Percentiles rank a stretch among this genome's conserved stretches.
phyloP scores from a whole-genome alignment of 2,888 invertebrate species.

The Limnephilus lunatus region DNA sequence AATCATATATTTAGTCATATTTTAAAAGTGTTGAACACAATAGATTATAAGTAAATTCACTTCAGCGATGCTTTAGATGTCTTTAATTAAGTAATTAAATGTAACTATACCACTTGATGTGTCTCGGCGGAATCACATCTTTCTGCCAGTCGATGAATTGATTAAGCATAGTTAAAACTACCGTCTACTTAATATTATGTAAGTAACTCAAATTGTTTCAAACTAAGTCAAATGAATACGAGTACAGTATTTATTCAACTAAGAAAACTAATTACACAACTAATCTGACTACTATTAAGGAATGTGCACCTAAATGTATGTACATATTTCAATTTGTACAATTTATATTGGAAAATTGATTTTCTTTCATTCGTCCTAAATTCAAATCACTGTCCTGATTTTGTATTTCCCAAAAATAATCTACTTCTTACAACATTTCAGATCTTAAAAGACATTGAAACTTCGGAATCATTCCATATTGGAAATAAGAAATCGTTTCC shows the following conservation, averaged over 20 bases:
- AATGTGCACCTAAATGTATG: background rate
- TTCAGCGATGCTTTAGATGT: conserved; percentile 2
- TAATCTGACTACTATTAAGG: background rate
- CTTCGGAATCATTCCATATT: background rate
- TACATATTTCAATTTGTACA: background rate
- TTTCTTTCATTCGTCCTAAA: background rate
- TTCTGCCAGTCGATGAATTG: background rate
- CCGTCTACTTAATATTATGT: background rate
- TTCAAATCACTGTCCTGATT: background rate
- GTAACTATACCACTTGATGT: background rate
- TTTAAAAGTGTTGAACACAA: background rate
- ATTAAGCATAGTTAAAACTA: background rate
- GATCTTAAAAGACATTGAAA: background rate
- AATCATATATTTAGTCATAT: background rate
- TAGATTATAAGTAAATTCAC: background rate
- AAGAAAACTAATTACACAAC: background rate
- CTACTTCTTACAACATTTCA: background rate
- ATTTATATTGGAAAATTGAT: background rate
- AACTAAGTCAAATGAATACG: background rate
- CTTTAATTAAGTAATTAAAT: background rate
- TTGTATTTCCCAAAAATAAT: background rate
- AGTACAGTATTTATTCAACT: background rate
- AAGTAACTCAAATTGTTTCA: background rate
- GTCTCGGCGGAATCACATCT: background rate
- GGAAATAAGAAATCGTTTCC: background rate